A percentile compares a stretch with the other conserved stretches of the same genome.
Evolutionary conservation across 1,140 invertebrate species (phyloP).

Genomic region (Macrobrachium rosenbergii): DNA sequence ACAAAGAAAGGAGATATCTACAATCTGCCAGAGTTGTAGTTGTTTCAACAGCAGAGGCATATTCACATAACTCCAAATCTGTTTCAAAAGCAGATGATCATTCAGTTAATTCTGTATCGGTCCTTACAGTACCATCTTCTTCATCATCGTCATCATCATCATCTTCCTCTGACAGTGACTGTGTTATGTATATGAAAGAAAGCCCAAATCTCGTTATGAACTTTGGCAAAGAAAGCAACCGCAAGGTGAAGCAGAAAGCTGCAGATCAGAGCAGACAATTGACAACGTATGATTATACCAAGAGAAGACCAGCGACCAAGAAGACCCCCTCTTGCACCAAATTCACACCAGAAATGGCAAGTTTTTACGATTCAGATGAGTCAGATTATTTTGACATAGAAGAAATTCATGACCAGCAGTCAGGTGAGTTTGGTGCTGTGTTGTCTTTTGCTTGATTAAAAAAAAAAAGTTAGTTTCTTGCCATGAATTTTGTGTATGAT

Average conservation of each 20-base stretch:
- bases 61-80: no score
- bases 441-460: no score
- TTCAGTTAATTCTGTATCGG: no score
- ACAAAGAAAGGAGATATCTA: no score
- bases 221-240: neutral
- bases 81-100: no score
- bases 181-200: neutral
- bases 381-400: neutral
- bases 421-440: neutral
- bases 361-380: slow-evolving; percentile 6
- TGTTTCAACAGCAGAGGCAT: no score
- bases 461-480: no score
- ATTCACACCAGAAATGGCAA: neutral
- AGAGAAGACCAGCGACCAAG: neutral
- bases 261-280: neutral
- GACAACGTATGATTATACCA: neutral
- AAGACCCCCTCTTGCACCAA: neutral
- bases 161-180: neutral
- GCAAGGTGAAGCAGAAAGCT: neutral
- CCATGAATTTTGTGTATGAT: no score
- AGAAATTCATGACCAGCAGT: neutral
- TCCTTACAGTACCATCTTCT: no score
- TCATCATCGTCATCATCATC: neutral
- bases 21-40: no score
- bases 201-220: slow-evolving; percentile 1